A percentile compares a stretch with the other conserved stretches of the same genome.
Conservation (phyloP, 1,140 invertebrate genomes). For the Zaprionus lachaisei region DNA sequence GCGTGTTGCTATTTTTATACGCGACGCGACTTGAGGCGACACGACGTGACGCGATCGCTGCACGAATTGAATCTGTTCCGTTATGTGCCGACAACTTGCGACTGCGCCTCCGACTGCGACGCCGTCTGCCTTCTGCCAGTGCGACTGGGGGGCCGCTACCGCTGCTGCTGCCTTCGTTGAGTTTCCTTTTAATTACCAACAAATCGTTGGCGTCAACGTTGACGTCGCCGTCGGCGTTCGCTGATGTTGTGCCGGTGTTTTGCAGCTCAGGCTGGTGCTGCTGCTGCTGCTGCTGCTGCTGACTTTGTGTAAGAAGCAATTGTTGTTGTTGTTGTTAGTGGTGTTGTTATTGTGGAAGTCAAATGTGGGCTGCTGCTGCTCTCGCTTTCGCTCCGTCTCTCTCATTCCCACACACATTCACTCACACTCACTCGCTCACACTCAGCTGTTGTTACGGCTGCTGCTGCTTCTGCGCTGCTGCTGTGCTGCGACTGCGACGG, state of each 20-base stretch:
- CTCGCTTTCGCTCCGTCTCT: slow-evolving; percentile 27
- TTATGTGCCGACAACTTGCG: slow-evolving; percentile 32
- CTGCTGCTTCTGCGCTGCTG: slow-evolving; percentile 19
- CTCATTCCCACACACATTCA: slow-evolving; percentile 39
- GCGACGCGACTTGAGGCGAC: slow-evolving; percentile 22
- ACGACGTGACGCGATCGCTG: slow-evolving; percentile 36
- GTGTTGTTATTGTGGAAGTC: slow-evolving; percentile 45
- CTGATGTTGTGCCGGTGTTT: slow-evolving; percentile 52
- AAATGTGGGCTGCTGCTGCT: slow-evolving; percentile 47
- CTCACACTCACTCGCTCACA: slow-evolving; percentile 28
- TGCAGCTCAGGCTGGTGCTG: slow-evolving; percentile 46
- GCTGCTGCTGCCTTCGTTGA: slow-evolving; percentile 34
- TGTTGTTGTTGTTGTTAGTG: slow-evolving; percentile 33
- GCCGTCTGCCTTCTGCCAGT: background rate
- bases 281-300: slow-evolving; percentile 5
- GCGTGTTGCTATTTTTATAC: slow-evolving; percentile 70
- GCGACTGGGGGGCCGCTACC: slow-evolving; percentile 16
- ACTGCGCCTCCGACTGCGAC: slow-evolving; percentile 12
- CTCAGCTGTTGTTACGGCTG: slow-evolving; percentile 37
- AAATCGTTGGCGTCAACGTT: slow-evolving; percentile 42
- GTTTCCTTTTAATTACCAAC: slow-evolving; percentile 77
- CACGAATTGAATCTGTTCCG: slow-evolving; percentile 65
- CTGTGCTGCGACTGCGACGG: slow-evolving; percentile 37
- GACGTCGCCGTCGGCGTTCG: slow-evolving; percentile 12
- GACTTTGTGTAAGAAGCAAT: slow-evolving; percentile 31